phyloP scores from a whole-genome alignment of 2,113 vertebrate species.

The Gnathonemus longibarbis region DNA sequence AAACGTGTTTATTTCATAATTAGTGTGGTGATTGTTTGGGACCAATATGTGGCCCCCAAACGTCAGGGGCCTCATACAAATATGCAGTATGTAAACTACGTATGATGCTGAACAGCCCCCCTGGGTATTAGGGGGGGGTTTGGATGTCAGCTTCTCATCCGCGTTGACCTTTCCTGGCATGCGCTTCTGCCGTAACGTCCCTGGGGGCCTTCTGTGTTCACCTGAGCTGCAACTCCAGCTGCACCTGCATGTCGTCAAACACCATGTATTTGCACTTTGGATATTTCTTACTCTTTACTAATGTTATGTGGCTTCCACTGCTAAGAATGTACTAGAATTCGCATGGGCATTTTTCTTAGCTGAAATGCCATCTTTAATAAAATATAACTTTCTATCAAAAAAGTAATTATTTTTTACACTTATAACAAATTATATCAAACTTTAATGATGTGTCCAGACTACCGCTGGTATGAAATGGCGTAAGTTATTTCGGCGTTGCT shows the following conservation, averaged over 20 bases:
- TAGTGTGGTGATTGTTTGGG: background rate
- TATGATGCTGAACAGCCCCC: background rate
- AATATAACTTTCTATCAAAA: constrained; percentile 2
- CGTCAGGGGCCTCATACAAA: background rate
- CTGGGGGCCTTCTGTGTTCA: background rate
- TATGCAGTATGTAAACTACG: background rate
- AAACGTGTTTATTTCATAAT: background rate
- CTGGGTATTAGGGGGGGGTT: background rate
- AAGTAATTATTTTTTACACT: constrained; percentile 2
- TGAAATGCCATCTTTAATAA: background rate
- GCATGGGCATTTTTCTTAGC: background rate
- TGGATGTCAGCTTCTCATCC: background rate
- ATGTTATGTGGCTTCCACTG: background rate
- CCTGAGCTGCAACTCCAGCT: background rate
- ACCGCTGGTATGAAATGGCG: background rate
- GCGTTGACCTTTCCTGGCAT: background rate
- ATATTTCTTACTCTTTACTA: background rate
- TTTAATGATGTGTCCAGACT: background rate
- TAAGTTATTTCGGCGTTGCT: background rate
- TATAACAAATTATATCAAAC: background rate
- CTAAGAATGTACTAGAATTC: background rate
- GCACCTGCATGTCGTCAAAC: background rate
- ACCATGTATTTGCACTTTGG: background rate
- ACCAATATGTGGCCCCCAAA: background rate
- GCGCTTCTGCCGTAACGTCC: background rate